These are phyloP conservation scores for Megathymus violae DNA, from an alignment of 1,140 invertebrate species.

Conservation along the genomic window DNA sequence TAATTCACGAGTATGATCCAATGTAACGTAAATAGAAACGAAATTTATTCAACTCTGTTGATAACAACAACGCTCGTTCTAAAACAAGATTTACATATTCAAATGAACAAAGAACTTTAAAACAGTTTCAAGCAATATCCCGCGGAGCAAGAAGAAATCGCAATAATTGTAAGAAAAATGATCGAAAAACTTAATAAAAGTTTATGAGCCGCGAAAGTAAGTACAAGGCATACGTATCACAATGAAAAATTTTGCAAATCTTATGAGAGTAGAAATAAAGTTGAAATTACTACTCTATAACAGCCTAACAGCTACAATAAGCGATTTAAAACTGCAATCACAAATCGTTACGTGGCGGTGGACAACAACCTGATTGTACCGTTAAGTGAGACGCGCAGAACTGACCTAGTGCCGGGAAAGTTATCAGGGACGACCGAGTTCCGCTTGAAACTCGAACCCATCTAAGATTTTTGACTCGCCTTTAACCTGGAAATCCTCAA, in stretches of 20 bases:
- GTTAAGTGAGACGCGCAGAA: constrained; percentile 78
- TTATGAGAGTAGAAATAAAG: constrained; percentile 46
- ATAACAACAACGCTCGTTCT: constrained; percentile 3
- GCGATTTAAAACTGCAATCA: constrained; percentile 77
- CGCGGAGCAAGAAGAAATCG: constrained; percentile 24
- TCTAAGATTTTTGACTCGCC: constrained; percentile 30
- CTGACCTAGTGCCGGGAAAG: constrained; percentile 81
- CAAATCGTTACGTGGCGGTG: constrained; percentile 73
- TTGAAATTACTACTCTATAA: constrained; percentile 43
- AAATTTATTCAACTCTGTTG: background rate
- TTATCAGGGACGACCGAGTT: constrained; percentile 74
- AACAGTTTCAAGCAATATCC: background rate
- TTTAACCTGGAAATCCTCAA: background rate
- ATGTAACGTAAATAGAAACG: background rate
- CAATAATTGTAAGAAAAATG: constrained; percentile 28
- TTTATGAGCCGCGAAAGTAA: constrained; percentile 49
- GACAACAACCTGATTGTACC: constrained; percentile 81
- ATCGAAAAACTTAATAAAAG: constrained; percentile 38
- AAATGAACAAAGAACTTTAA: no score
- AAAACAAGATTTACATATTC: constrained; percentile 9
- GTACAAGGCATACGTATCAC: constrained; percentile 58
- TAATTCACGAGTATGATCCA: background rate
- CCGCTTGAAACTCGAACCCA: constrained; percentile 54
- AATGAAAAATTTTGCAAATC: constrained; percentile 14
- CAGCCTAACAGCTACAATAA: constrained; percentile 53